phyloP scores from a whole-genome alignment of 2,113 vertebrate species.

The Tenebrosternarchus preto region DNA sequence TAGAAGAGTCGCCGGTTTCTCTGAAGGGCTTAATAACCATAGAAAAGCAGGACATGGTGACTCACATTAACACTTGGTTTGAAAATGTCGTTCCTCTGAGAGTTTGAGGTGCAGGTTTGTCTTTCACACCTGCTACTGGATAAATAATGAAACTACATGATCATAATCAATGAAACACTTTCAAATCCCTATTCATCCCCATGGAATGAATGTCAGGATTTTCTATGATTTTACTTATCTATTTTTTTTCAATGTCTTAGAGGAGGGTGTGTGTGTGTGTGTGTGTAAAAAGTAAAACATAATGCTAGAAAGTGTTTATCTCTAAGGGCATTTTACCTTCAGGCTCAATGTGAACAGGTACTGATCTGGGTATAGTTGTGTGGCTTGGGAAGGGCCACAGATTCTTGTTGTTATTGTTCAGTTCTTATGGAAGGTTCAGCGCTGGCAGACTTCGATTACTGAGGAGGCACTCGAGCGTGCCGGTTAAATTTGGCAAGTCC shows the following conservation, averaged over 20 bases:
- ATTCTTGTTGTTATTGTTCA: neutral
- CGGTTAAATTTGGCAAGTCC: slow-evolving; percentile 38
- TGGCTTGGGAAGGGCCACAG: neutral
- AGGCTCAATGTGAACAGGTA: no score
- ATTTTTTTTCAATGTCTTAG: no score
- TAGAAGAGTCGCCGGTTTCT: slow-evolving; percentile 8
- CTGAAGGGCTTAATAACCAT: slow-evolving; percentile 21
- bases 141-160: no score
- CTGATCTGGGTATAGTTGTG: no score
- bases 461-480: slow-evolving; percentile 36
- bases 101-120: neutral
- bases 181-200: no score
- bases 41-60: slow-evolving; percentile 32
- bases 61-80: slow-evolving; percentile 3
- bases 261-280: no score
- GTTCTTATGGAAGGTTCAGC: neutral
- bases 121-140: neutral
- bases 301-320: no score
- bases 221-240: no score
- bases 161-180: neutral
- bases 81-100: slow-evolving; percentile 9
- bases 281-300: no score
- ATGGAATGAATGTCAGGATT: no score
- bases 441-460: slow-evolving; percentile 25
- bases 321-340: no score